phyloP scores from a whole-genome alignment of 2,113 vertebrate genomes.

The Poecilia latipinna region DNA sequence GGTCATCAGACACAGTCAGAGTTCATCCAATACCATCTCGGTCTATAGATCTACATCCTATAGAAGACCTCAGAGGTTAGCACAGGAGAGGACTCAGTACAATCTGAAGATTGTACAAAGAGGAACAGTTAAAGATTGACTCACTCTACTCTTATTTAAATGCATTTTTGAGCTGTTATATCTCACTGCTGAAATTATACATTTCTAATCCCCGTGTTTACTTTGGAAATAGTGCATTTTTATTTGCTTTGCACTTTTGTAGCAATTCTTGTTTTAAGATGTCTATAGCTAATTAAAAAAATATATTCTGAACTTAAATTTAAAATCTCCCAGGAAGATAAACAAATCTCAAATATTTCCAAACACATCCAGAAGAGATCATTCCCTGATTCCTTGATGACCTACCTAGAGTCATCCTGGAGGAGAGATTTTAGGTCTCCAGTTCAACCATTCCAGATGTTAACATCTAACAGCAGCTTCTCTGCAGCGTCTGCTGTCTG shows the following conservation, averaged over 20 bases:
- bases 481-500: background rate
- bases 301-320: background rate
- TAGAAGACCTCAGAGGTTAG: no score
- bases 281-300: background rate
- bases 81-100: no score
- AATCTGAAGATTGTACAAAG: no score
- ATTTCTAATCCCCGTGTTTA: background rate
- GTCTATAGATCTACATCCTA: no score
- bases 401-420: constrained; percentile 64
- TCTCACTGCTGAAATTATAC: background rate
- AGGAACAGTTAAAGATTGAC: no score
- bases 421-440: constrained; percentile 7
- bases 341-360: background rate
- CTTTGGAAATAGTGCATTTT: no score
- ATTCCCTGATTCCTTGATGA: background rate
- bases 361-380: background rate
- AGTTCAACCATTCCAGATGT: constrained; percentile 7
- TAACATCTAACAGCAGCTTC: background rate
- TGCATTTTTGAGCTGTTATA: background rate
- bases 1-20: background rate
- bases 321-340: background rate
- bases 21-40: no score
- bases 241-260: no score
- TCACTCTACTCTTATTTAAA: no score
- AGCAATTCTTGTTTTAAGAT: no score